Percentiles rank a stretch among this genome's conserved stretches.
Conservation (phyloP, 2,113 vertebrate species). For the Ictidomys tridecemlineatus region DNA sequence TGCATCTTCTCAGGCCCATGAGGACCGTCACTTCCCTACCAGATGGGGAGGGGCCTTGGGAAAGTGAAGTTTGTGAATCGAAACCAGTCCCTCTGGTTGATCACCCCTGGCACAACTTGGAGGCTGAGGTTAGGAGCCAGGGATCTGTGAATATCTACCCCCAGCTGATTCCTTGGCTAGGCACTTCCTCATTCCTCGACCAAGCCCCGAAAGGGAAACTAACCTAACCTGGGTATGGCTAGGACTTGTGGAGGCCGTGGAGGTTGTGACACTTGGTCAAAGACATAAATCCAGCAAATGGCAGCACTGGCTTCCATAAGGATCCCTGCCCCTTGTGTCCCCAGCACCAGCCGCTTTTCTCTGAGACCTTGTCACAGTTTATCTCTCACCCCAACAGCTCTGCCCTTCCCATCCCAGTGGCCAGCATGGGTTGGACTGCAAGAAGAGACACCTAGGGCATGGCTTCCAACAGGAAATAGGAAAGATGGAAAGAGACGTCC, state of each 20-base stretch:
- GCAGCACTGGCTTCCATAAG: neutral
- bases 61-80: slow-evolving; percentile 48
- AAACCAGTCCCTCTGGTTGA: neutral
- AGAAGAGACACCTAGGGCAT: neutral
- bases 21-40: slow-evolving; percentile 63
- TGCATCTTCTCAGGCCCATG: slow-evolving; percentile 49
- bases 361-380: neutral
- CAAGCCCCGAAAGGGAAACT: neutral
- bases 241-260: neutral
- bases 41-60: neutral
- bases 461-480: neutral
- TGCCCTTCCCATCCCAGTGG: neutral
- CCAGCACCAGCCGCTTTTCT: neutral
- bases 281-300: neutral
- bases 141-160: neutral
- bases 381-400: neutral
- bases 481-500: neutral
- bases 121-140: neutral
- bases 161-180: neutral
- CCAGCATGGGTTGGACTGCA: neutral
- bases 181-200: fast-evolving
- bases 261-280: neutral
- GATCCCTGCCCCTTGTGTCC: neutral
- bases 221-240: neutral
- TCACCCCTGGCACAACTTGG: neutral